A percentile compares a stretch with the other conserved stretches of the same genome.
Evolutionary conservation across 2,888 invertebrate species (phyloP).

Genomic region (Bimastos eiseni): DNA sequence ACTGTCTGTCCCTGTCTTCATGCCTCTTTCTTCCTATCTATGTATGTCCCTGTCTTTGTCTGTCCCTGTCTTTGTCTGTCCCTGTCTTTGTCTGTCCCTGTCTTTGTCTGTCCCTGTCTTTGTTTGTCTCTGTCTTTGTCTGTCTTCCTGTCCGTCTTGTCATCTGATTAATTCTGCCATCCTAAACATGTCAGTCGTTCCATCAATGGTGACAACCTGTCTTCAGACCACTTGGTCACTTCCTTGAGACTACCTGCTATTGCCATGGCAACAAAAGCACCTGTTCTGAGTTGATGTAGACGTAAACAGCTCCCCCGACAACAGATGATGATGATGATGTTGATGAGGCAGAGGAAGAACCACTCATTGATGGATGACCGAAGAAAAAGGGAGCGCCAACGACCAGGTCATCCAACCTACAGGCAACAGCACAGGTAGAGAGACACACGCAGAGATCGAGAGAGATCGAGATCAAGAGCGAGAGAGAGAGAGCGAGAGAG

Average conservation of each 20-base stretch:
- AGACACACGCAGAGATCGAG: not conserved
- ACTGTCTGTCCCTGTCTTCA: too few relatives aligned
- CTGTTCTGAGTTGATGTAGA: slow-evolving; percentile 68
- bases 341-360: not conserved
- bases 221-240: not conserved
- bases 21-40: not conserved
- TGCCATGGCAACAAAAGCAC: slow-evolving; percentile 7
- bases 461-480: not conserved
- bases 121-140: not conserved
- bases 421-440: not conserved
- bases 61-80: not conserved
- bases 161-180: not conserved
- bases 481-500: not conserved
- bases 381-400: slow-evolving; percentile 94
- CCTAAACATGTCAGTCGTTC: not conserved
- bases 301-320: slow-evolving; percentile 89
- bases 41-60: not conserved
- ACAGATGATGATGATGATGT: not conserved
- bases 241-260: not conserved
- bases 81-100: not conserved
- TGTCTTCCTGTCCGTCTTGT: not conserved
- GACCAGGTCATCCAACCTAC: slow-evolving; percentile 71
- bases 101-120: not conserved
- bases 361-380: slow-evolving; percentile 30
- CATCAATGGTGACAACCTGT: not conserved